Percentiles rank a stretch among this genome's conserved stretches.
These are phyloP conservation scores for Microtus pennsylvanicus DNA, from an alignment of 2,113 vertebrate genomes.

Conservation along the genomic window DNA sequence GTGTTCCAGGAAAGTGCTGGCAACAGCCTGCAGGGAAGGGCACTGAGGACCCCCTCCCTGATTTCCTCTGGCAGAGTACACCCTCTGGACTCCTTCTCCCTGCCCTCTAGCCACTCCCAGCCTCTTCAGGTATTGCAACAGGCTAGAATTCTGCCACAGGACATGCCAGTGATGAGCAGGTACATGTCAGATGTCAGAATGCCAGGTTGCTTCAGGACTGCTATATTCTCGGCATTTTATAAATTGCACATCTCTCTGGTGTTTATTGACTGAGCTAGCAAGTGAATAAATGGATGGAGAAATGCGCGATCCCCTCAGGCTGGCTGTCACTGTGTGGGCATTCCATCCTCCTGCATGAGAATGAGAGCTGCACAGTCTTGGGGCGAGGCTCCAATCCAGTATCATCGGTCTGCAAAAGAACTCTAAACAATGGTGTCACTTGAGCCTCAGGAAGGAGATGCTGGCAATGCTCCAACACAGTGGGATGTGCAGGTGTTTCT, in stretches of 20 bases:
- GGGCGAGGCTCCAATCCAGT: background rate
- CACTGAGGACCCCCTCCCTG: fast-evolving
- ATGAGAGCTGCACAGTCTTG: background rate
- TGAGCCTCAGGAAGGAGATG: background rate
- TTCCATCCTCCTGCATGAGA: background rate
- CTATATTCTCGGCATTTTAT: background rate
- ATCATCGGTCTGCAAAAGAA: background rate
- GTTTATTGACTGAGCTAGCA: background rate
- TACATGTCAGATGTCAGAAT: background rate
- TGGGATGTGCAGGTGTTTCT: background rate
- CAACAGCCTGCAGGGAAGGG: background rate
- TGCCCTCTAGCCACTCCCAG: background rate
- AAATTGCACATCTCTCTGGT: background rate
- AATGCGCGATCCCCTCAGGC: background rate
- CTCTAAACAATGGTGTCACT: background rate
- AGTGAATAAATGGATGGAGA: background rate
- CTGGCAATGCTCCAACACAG: background rate
- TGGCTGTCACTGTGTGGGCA: background rate
- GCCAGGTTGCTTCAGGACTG: background rate
- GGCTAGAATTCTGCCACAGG: background rate
- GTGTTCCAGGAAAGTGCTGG: fast-evolving
- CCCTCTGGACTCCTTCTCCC: background rate
- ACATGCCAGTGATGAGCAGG: background rate
- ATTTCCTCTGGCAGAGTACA: no score
- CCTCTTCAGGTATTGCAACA: background rate